Conservation (phyloP, 2,888 invertebrate species). For the Teleiodes luculella region DNA sequence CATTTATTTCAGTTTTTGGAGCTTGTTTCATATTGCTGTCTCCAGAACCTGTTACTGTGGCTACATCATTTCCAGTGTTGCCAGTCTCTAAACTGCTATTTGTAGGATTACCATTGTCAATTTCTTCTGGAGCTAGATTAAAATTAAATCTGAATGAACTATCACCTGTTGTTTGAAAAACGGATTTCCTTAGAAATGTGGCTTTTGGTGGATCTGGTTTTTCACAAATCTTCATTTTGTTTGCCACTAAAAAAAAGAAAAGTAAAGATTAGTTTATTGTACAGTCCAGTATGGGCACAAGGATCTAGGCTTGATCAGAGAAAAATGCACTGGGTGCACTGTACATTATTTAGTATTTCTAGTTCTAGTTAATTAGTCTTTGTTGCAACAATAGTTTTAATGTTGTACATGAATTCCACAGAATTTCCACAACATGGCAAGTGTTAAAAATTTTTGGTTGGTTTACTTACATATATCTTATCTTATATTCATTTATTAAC, state of each 20-base stretch:
- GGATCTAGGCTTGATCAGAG: no score
- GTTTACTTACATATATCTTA: no score
- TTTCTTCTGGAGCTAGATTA: conserved; percentile 45
- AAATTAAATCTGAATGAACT: conserved; percentile 78
- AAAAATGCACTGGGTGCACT: no score
- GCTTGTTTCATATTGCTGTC: conserved; percentile 27
- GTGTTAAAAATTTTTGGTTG: no score
- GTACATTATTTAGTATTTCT: no score
- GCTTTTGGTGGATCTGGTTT: conserved; percentile 77
- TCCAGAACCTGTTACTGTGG: conserved; percentile 18
- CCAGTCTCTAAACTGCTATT: conserved; percentile 17
- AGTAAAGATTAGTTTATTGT: background rate
- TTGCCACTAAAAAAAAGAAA: conserved; percentile 67
- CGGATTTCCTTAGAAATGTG: conserved; percentile 83
- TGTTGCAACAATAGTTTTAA: no score
- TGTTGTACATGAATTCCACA: no score
- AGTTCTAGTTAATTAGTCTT: no score
- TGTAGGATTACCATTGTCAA: conserved; percentile 26
- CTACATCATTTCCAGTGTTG: conserved; percentile 7
- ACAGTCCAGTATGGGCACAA: no score
- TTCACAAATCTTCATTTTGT: conserved; percentile 78
- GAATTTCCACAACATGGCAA: no score
- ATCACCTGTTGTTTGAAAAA: conserved; percentile 69
- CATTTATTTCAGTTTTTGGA: conserved; percentile 25
- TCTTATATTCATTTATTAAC: no score